A percentile compares a stretch with the other conserved stretches of the same genome.
phyloP scores from a whole-genome alignment of 2,113 vertebrate genomes.

The Stigmatopora nigra region DNA sequence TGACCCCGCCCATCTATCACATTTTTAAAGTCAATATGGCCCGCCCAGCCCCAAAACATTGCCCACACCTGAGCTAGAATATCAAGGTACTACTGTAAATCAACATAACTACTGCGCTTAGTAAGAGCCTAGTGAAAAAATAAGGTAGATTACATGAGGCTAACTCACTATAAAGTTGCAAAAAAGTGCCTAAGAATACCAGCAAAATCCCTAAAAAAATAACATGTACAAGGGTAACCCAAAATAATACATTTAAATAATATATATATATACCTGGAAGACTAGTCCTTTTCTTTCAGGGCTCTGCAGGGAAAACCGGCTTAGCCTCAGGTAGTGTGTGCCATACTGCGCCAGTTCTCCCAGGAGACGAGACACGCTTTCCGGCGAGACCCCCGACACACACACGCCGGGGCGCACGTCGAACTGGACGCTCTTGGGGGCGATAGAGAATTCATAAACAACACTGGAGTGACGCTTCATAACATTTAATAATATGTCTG shows the following conservation, averaged over 20 bases:
- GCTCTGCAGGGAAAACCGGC: slow-evolving; percentile 83
- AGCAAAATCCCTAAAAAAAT: background rate
- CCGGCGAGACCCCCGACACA: slow-evolving; percentile 85
- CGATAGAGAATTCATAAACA: background rate
- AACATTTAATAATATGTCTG: slow-evolving; percentile 35
- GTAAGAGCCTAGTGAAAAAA: too few relatives aligned
- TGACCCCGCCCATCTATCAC: too few relatives aligned
- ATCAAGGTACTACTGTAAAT: too few relatives aligned
- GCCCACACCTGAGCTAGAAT: too few relatives aligned
- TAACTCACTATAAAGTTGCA: too few relatives aligned
- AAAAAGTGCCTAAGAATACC: background rate
- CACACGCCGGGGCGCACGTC: slow-evolving; percentile 80
- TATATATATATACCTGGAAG: slow-evolving; percentile 78
- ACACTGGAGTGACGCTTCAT: slow-evolving; percentile 23
- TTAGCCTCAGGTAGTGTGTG: slow-evolving; percentile 85
- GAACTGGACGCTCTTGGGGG: slow-evolving; percentile 79
- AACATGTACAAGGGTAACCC: background rate
- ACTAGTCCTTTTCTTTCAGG: slow-evolving; percentile 84
- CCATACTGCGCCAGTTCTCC: slow-evolving; percentile 84
- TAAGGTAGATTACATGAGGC: too few relatives aligned
- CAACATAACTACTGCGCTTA: too few relatives aligned
- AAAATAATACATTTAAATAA: background rate
- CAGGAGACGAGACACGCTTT: slow-evolving; percentile 82
- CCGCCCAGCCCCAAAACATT: too few relatives aligned
- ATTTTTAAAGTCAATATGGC: too few relatives aligned